These are phyloP conservation scores for Apaloderma vittatum DNA, from an alignment of 2,113 vertebrate genomes.

Conservation along the genomic window DNA sequence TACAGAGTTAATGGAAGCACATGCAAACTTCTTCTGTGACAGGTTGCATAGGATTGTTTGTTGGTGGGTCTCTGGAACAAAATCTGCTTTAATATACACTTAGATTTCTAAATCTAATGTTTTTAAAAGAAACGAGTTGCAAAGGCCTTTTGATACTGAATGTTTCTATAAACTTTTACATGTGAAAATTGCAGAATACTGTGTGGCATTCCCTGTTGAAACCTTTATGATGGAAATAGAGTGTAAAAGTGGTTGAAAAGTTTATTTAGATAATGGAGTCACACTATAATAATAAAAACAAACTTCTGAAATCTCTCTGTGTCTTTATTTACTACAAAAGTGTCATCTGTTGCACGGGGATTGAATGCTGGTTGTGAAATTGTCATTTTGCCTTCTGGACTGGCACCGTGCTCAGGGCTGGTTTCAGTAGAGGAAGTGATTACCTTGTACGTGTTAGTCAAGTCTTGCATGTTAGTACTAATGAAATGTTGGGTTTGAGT, in stretches of 20 bases:
- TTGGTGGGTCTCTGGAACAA: not conserved
- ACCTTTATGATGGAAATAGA: not conserved
- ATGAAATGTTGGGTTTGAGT: not conserved
- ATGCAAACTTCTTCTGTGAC: not conserved
- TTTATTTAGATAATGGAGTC: slow-evolving; percentile 24
- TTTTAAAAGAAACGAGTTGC: not conserved
- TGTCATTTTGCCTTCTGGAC: not conserved
- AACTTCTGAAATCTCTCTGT: not conserved
- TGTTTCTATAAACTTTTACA: not conserved
- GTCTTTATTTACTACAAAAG: not conserved
- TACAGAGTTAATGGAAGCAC: not conserved
- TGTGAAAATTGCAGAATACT: not conserved
- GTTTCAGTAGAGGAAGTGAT: not conserved
- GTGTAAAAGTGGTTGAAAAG: slow-evolving; percentile 11
- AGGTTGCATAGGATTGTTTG: not conserved
- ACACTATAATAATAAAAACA: slow-evolving; percentile 16
- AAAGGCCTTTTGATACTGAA: slow-evolving; percentile 29
- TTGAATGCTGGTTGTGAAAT: not conserved
- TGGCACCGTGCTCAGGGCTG: not conserved
- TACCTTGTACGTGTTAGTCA: not conserved
- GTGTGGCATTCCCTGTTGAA: not conserved
- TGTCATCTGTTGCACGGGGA: not conserved
- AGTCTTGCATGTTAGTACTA: not conserved
- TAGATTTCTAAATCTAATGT: not conserved
- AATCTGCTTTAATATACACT: not conserved